Conservation (phyloP, 2,113 vertebrate genomes). For the Anhinga anhinga region DNA sequence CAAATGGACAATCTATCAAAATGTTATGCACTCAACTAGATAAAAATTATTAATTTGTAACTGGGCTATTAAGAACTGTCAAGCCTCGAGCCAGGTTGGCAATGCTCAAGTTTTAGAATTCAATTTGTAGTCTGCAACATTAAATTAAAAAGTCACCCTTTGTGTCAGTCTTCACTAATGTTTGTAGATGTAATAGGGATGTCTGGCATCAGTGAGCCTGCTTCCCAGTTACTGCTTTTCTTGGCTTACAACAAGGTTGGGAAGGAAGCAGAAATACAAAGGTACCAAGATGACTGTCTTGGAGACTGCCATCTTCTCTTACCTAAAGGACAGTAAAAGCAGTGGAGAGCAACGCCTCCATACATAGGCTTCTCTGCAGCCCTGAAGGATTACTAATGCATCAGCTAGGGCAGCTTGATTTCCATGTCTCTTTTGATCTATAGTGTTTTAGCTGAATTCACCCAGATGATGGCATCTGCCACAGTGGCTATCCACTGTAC, state of each 20-base stretch:
- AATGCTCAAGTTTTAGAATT: conserved; percentile 32
- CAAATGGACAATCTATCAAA: conserved; percentile 47
- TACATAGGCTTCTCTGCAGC: neutral
- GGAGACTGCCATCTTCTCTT: neutral
- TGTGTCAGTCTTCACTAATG: conserved; percentile 10
- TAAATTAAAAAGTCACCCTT: conserved; percentile 21
- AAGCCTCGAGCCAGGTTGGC: conserved; percentile 18
- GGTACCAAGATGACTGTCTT: neutral
- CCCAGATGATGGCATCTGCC: neutral
- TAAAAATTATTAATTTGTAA: conserved; percentile 55
- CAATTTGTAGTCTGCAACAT: conserved; percentile 24
- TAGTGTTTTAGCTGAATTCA: neutral
- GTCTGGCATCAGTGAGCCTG: neutral
- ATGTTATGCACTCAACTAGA: neutral
- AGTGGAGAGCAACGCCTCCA: neutral
- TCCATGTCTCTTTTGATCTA: neutral
- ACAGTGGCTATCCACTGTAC: neutral
- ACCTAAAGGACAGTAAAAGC: neutral
- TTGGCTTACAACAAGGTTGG: neutral
- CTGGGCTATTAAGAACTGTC: conserved; percentile 29
- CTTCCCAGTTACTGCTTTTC: neutral
- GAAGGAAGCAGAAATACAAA: neutral
- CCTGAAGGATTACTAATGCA: neutral
- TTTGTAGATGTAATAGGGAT: neutral
- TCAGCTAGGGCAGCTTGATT: neutral